Evolutionary conservation across 2,888 invertebrate species (phyloP), one percentile per base, ranked within the genome.

Genomic region (Steinernema hermaphroditum): DNA sequence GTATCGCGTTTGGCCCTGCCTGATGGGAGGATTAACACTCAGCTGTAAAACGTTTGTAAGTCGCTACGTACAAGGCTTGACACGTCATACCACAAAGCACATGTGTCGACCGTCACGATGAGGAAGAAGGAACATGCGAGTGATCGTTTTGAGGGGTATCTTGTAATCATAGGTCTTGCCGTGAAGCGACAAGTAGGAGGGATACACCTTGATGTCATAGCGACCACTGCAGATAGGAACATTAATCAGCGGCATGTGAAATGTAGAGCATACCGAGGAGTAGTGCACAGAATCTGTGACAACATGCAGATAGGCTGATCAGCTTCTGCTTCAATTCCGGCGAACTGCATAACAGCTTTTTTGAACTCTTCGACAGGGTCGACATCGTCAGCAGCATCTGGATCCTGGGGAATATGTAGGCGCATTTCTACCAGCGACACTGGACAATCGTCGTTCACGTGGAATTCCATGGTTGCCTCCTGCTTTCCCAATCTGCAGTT

Each of bases 161-260:
- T 99, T 98, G 90, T 98, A 99, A 89, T 98, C 98, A 87, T 96
- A 98, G 0, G 98, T 97, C 91, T 98, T 99, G 85, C 95, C 95
- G 86, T 94, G 94, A 75, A 95, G 91, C 88, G 94, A 94, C 83
- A 95, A 92, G 88, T 94, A 94, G 0, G 93, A 90, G 70, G 93
- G 92, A 88, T 93, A 96, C 75, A 96, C 92, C 89, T 95, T 96
- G 88, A 96, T 93, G 88, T 95, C 95, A 87, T 96, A 96, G 80
- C 95, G 93, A 90, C 96, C 96, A 89, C 94, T 94, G 89, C 37
- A 12, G 37, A 8, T 12, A 68, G 88, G 89, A 32, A 72, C 43
- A 9, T 62, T 32, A 2, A 29, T 24, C 32, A 46, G 73, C 9
- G 37, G 6, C 12, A 37, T 8, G 37, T n/a, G 37, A 37, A 37